A percentile compares a stretch with the other conserved stretches of the same genome.
phyloP scores from a whole-genome alignment of 2,113 vertebrate genomes.

The Limanda limanda region DNA sequence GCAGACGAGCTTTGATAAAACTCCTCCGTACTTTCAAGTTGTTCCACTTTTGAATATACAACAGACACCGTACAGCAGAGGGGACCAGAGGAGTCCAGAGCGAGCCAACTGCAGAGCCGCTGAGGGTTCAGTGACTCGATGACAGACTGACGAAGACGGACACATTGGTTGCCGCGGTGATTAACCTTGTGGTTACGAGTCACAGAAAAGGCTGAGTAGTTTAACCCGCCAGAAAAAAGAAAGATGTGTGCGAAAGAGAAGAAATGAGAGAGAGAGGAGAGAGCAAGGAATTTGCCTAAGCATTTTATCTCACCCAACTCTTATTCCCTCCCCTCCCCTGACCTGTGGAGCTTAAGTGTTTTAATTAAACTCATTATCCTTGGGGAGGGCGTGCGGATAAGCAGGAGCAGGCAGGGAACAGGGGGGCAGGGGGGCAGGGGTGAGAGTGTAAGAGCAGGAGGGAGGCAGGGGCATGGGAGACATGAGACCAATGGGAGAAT shows the following conservation, averaged over 20 bases:
- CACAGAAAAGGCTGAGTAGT: constrained; percentile 33
- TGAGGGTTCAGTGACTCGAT: constrained; percentile 7
- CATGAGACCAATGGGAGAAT: neutral
- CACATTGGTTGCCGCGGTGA: constrained; percentile 36
- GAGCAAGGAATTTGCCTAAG: constrained; percentile 3
- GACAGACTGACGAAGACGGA: constrained; percentile 28
- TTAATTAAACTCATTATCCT: constrained; percentile 66
- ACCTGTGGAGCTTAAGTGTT: constrained; percentile 44
- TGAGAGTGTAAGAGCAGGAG: constrained; percentile 1
- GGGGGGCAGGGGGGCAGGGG: constrained; percentile 8
- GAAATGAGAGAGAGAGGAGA: constrained; percentile 7
- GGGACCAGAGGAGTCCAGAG: constrained; percentile 10
- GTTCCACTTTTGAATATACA: neutral
- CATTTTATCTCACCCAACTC: constrained; percentile 28
- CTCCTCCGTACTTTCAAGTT: neutral
- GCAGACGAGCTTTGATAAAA: neutral
- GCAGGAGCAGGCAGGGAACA: constrained; percentile 19
- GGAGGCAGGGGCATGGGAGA: neutral
- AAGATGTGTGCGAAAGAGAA: neutral
- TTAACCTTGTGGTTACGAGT: constrained; percentile 57
- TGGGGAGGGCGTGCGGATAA: constrained; percentile 19
- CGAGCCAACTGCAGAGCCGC: constrained; percentile 15
- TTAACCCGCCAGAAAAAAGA: constrained; percentile 27
- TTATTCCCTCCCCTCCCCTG: constrained; percentile 23
- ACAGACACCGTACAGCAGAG: neutral